These are phyloP conservation scores for Dromius quadrimaculatus DNA, from an alignment of 2,888 invertebrate genomes.

Conservation along the genomic window DNA sequence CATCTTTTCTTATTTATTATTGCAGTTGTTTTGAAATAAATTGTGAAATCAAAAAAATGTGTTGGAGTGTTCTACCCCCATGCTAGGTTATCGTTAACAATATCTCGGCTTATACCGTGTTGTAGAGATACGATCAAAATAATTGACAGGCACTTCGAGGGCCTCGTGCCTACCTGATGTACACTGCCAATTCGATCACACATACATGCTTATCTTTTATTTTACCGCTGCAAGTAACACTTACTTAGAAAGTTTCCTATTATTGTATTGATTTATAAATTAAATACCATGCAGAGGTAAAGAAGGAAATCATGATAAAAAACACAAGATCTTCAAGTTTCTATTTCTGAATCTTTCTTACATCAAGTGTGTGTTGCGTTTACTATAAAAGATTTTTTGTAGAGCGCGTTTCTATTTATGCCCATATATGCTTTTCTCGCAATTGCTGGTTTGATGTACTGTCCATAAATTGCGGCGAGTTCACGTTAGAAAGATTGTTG, in stretches of 20 bases:
- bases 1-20: slow-evolving; percentile 9
- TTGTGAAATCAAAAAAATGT: neutral
- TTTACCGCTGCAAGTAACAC: neutral
- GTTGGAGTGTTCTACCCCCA: slow-evolving; percentile 25
- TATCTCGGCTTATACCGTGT: slow-evolving; percentile 24
- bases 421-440: slow-evolving; percentile 15
- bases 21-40: slow-evolving; percentile 1
- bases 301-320: neutral
- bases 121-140: slow-evolving; percentile 40
- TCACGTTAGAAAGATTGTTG: no score
- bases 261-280: neutral
- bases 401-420: slow-evolving; percentile 34
- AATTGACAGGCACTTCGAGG: slow-evolving; percentile 40
- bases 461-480: no score
- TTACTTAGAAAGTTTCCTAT: neutral
- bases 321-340: no score
- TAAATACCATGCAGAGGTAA: neutral
- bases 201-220: slow-evolving; percentile 35
- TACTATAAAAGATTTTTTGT: slow-evolving; percentile 27
- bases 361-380: slow-evolving; percentile 1
- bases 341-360: no score
- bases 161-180: slow-evolving; percentile 24
- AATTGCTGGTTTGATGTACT: slow-evolving; percentile 29
- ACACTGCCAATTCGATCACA: slow-evolving; percentile 32
- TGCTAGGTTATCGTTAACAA: slow-evolving; percentile 33